Percentiles rank a stretch among this genome's conserved stretches.
Evolutionary conservation across 2,888 invertebrate genomes (phyloP).

Genomic region (Drosophila peninsularis): DNA sequence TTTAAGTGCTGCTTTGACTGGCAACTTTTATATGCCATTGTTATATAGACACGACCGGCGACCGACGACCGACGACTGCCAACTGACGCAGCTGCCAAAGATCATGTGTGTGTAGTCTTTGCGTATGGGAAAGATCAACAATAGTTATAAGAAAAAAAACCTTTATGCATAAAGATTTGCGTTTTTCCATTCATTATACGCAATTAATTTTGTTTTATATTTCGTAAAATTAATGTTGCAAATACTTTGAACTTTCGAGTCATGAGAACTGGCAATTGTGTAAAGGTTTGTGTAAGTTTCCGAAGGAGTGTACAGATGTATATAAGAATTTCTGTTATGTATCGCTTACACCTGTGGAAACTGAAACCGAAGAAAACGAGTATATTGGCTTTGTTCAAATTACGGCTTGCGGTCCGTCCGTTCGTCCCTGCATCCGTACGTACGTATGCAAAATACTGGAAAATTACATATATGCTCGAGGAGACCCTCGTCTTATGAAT

Average conservation of each 20-base stretch:
- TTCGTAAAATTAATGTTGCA: constrained; percentile 13
- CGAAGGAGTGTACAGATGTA: background rate
- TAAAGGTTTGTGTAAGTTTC: background rate
- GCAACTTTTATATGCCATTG: constrained; percentile 45
- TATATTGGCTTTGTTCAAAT: too few species aligned
- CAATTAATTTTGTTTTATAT: constrained; percentile 7
- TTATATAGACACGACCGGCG: constrained; percentile 13
- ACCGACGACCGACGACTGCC: too few species aligned
- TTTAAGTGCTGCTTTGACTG: constrained; percentile 26
- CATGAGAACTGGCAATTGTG: constrained; percentile 5
- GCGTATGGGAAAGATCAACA: constrained; percentile 26
- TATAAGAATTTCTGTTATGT: background rate
- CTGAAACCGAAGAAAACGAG: background rate
- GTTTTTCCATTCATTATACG: constrained; percentile 18
- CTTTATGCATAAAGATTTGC: constrained; percentile 15
- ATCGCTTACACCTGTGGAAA: background rate
- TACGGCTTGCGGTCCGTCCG: too few species aligned
- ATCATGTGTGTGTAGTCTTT: constrained; percentile 29
- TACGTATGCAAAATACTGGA: too few species aligned
- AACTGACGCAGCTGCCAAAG: constrained; percentile 12
- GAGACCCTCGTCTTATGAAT: too few species aligned
- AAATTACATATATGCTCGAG: too few species aligned
- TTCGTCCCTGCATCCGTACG: too few species aligned
- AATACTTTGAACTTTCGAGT: constrained; percentile 21
- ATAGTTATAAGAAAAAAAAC: background rate